A percentile compares a stretch with the other conserved stretches of the same genome.
These are phyloP conservation scores for Xestobium rufovillosum DNA, from an alignment of 2,888 invertebrate species.

Conservation along the genomic window DNA sequence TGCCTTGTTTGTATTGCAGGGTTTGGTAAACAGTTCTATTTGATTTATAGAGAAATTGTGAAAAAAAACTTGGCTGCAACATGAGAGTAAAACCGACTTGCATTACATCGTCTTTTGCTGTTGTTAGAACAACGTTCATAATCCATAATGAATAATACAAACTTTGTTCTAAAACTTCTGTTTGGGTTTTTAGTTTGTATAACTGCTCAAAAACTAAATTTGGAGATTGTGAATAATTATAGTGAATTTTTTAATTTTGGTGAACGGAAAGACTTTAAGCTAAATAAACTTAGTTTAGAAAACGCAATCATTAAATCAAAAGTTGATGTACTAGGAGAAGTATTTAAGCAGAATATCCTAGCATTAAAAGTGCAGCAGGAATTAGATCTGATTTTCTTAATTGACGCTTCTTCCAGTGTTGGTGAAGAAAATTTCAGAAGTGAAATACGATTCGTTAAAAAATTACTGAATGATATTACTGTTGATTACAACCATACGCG, in stretches of 20 bases:
- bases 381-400: conserved; percentile 58
- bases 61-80: too few species aligned
- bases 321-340: conserved; percentile 48
- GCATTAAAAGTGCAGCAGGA: conserved; percentile 39
- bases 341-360: conserved; percentile 50
- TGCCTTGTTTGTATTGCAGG: too few species aligned
- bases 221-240: too few species aligned
- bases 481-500: conserved; percentile 56
- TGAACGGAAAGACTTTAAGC: conserved; percentile 34
- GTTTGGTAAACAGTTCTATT: too few species aligned
- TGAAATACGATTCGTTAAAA: conserved; percentile 60
- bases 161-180: too few species aligned
- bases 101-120: too few species aligned
- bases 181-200: too few species aligned
- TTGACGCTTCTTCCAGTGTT: conserved; percentile 63
- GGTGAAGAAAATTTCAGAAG: conserved; percentile 57
- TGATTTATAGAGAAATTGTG: too few species aligned
- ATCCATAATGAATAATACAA: too few species aligned
- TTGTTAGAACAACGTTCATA: too few species aligned
- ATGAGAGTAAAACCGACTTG: too few species aligned
- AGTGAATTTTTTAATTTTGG: conserved; percentile 40
- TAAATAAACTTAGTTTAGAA: conserved; percentile 30
- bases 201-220: too few species aligned
- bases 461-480: conserved; percentile 57
- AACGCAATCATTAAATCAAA: conserved; percentile 45